These are phyloP conservation scores for Seriola rivoliana DNA, from an alignment of 2,113 vertebrate genomes.

Conservation along the genomic window DNA sequence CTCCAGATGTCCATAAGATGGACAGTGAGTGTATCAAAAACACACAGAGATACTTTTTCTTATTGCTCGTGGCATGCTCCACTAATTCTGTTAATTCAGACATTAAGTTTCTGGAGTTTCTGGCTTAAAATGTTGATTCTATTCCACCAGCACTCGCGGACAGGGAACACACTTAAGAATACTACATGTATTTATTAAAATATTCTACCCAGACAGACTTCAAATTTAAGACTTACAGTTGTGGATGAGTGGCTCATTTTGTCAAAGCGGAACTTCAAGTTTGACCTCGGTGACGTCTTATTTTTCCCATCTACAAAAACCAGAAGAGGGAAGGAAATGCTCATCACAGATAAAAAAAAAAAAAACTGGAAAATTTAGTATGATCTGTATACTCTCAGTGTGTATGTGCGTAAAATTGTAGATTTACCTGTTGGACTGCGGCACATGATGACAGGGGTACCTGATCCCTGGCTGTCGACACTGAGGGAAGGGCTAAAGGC, in stretches of 20 bases:
- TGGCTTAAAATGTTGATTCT: not conserved
- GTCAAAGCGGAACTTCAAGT: conserved; percentile 97
- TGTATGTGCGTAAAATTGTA: not conserved
- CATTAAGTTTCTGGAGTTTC: not conserved
- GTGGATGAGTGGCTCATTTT: conserved; percentile 92
- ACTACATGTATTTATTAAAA: not conserved
- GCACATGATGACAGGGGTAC: conserved; percentile 93
- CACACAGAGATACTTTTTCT: not conserved
- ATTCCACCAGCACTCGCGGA: not conserved
- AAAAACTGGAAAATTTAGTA: too few relatives aligned
- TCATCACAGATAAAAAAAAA: not conserved
- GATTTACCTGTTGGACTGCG: conserved; percentile 92
- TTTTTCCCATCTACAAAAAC: conserved; percentile 88
- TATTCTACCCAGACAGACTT: not conserved
- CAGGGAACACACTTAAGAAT: not conserved
- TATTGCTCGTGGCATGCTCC: not conserved
- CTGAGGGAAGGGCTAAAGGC: conserved; percentile 87
- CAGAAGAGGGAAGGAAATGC: not conserved
- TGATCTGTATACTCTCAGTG: not conserved
- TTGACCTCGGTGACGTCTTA: conserved; percentile 94
- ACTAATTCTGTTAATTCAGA: not conserved
- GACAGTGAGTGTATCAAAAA: not conserved
- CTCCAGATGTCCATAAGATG: not conserved
- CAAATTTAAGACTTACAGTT: conserved; percentile 81
- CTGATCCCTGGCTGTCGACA: conserved; percentile 86